phyloP scores from a whole-genome alignment of 2,113 vertebrate genomes.

The Nanorana parkeri region DNA sequence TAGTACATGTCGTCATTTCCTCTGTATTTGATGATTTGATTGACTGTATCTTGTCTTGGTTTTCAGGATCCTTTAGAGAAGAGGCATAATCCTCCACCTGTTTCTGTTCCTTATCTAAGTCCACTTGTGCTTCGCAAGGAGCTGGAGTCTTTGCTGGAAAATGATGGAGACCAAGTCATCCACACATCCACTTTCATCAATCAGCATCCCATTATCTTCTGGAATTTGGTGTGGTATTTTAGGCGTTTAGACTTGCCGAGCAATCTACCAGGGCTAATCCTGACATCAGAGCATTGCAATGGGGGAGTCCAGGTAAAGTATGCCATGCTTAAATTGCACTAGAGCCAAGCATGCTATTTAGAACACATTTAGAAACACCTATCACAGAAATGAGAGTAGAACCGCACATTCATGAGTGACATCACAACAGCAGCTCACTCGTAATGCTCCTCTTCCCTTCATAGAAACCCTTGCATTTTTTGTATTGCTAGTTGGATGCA shows the following conservation, averaged over 20 bases:
- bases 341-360: too few relatives aligned
- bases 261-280: slow-evolving; percentile 92
- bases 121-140: slow-evolving; percentile 95
- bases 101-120: slow-evolving; percentile 95
- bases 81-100: slow-evolving; percentile 85
- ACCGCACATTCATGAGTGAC: too few relatives aligned
- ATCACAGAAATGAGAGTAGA: too few relatives aligned
- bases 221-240: slow-evolving; percentile 99
- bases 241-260: slow-evolving; percentile 89
- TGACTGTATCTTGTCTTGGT: background rate
- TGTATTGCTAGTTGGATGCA: too few relatives aligned
- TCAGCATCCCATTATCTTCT: slow-evolving; percentile 98
- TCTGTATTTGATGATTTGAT: too few relatives aligned
- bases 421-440: too few relatives aligned
- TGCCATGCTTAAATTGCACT: background rate
- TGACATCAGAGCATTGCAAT: slow-evolving; percentile 97
- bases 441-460: too few relatives aligned
- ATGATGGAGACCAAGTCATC: slow-evolving; percentile 96
- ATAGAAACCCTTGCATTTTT: too few relatives aligned
- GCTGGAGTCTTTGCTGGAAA: slow-evolving; percentile 93
- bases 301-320: slow-evolving; percentile 84
- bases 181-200: slow-evolving; percentile 95
- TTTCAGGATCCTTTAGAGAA: slow-evolving; percentile 83
- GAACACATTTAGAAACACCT: too few relatives aligned
- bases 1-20: too few relatives aligned